phyloP scores from a whole-genome alignment of 2,888 invertebrate species.

The Dolomedes plantarius region DNA sequence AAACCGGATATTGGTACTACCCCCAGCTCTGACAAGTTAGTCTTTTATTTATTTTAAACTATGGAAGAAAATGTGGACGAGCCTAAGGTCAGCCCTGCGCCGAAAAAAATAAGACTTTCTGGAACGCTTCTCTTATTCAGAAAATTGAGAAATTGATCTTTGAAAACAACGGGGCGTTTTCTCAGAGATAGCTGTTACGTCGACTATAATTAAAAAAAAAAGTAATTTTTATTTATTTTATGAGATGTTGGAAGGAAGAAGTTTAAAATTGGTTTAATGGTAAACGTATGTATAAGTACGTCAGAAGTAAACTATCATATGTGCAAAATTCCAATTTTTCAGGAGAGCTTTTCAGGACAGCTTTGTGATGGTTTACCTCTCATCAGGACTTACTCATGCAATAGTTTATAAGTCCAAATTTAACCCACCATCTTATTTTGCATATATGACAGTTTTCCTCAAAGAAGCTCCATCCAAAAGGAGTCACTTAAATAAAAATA shows the following conservation, averaged over 20 bases:
- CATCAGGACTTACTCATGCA: too few species aligned
- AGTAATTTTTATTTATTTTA: not conserved
- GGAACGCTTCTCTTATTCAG: not conserved
- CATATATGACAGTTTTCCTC: too few species aligned
- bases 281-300: too few species aligned
- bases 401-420: too few species aligned
- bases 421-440: too few species aligned
- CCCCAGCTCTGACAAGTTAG: conserved; percentile 9
- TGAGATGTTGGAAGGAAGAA: not conserved
- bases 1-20: conserved; percentile 60
- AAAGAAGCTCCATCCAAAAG: too few species aligned
- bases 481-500: too few species aligned
- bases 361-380: too few species aligned
- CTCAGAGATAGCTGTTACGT: not conserved
- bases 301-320: too few species aligned
- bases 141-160: not conserved
- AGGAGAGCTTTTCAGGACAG: too few species aligned
- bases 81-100: not conserved
- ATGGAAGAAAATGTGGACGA: conserved; percentile 2
- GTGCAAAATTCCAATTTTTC: too few species aligned
- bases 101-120: not conserved
- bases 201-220: not conserved
- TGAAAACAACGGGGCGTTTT: not conserved
- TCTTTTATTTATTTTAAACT: conserved; percentile 12
- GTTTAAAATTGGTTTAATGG: too few species aligned